Conservation (phyloP, 2,113 vertebrate genomes). For the Empidonax traillii region DNA sequence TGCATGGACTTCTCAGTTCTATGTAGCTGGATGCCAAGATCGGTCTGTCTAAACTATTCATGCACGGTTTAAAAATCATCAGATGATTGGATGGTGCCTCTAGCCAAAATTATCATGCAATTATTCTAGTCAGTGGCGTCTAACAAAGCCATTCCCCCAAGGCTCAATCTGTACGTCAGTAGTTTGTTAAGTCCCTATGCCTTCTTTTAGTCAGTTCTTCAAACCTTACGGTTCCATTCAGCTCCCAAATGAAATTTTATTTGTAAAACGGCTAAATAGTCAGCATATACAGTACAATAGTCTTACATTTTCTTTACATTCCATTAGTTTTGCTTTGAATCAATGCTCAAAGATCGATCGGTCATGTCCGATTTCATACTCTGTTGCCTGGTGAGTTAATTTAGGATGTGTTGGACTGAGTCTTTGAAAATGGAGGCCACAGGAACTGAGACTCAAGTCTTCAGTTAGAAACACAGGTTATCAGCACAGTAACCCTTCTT, state of each 20-base stretch:
- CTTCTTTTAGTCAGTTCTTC: slow-evolving; percentile 5
- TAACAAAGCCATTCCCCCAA: slow-evolving; percentile 58
- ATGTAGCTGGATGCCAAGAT: slow-evolving; percentile 2
- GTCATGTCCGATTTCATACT: slow-evolving; percentile 79
- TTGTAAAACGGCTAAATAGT: slow-evolving; percentile 1
- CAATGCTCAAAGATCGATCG: slow-evolving; percentile 73
- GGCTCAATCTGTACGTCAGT: not conserved
- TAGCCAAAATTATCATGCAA: slow-evolving; percentile 72
- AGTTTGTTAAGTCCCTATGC: not conserved
- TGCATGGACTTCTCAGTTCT: slow-evolving; percentile 11
- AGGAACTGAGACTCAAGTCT: not conserved
- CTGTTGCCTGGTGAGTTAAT: slow-evolving; percentile 63
- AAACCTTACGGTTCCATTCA: not conserved
- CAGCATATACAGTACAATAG: not conserved
- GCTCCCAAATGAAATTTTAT: not conserved
- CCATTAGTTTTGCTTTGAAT: slow-evolving; percentile 56
- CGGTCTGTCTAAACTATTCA: slow-evolving; percentile 10
- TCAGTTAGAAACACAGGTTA: not conserved
- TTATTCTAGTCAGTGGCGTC: slow-evolving; percentile 71
- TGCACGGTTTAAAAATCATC: slow-evolving; percentile 75
- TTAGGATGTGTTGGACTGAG: not conserved
- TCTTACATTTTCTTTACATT: slow-evolving; percentile 61
- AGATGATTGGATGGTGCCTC: slow-evolving; percentile 67
- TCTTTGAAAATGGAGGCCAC: slow-evolving; percentile 19
- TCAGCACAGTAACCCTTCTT: not conserved